These are phyloP conservation scores for Diabrotica undecimpunctata DNA, from an alignment of 1,140 invertebrate genomes.

Conservation along the genomic window DNA sequence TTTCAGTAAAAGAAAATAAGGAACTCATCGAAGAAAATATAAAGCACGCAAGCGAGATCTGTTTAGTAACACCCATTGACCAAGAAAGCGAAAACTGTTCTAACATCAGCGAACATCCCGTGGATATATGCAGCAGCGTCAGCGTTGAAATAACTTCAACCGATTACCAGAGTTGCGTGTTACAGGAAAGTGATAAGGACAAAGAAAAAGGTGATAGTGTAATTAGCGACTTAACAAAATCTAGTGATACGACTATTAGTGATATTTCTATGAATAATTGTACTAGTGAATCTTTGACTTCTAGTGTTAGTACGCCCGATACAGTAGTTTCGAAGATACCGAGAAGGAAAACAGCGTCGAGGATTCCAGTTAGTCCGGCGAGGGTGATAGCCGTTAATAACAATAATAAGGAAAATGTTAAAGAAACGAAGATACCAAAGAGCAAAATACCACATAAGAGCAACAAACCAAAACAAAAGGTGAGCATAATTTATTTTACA, in stretches of 20 bases:
- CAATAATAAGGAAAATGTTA: conserved; percentile 44
- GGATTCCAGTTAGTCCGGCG: conserved; percentile 36
- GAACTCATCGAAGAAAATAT: conserved; percentile 35
- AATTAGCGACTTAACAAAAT: conserved; percentile 34
- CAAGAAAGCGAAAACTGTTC: conserved; percentile 46
- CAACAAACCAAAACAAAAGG: conserved; percentile 33
- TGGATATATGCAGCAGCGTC: conserved; percentile 45
- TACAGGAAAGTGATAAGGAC: conserved; percentile 17
- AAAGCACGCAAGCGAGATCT: conserved; percentile 65
- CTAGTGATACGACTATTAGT: conserved; percentile 34
- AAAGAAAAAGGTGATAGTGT: conserved; percentile 26
- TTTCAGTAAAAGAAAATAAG: conserved; percentile 2
- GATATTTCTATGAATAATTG: conserved; percentile 31
- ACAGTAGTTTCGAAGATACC: conserved; percentile 51
- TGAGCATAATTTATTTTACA: conserved; percentile 18
- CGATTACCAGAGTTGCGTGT: conserved; percentile 32
- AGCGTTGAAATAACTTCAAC: conserved; percentile 38
- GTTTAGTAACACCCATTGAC: conserved; percentile 52
- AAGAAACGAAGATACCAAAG: conserved; percentile 43
- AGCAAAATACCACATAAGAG: conserved; percentile 43
- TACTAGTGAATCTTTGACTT: conserved; percentile 61
- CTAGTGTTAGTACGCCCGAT: conserved; percentile 61
- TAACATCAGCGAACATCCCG: conserved; percentile 41
- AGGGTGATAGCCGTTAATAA: conserved; percentile 25
- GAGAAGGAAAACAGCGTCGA: conserved; percentile 37